Base-by-base conservation (phyloP, 2,888 invertebrate genomes). In the Drosophila niveifrons region DNA sequence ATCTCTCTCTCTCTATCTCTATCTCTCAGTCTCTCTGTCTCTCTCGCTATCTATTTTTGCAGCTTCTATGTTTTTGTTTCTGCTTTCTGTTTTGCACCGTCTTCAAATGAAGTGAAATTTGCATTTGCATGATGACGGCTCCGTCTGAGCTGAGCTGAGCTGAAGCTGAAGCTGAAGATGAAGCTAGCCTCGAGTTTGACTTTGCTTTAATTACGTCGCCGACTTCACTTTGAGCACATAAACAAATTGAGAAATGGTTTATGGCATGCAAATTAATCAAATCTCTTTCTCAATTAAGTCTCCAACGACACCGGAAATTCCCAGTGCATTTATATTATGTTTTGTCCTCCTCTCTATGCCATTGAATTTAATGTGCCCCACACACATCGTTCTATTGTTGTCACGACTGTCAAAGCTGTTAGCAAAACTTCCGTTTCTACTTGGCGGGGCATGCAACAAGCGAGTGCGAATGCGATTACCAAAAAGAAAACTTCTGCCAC, bases 221-320 rank as follows among this genome's bases (percentile, higher is more conserved):
- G 50, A 48, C 56, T 63, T 63, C 56, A 59, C 75, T 75, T 76
- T 73, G 80, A 84, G 82, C 76, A 76, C 76, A 82, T 80, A 85
- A 85, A 78, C 82, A 82, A 85, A 82, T 82, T 85, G 82, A 86
- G 23, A 82, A 82, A 80, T 85, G 85, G 82, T 82, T 85, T 82
- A 82, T 85, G 83, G 83, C 86, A 82, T 85, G 82, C 82, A 85
- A 85, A 82, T 82, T 82, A 82, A 82, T 82, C 86, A 82, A 82
- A 82, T 82, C 82, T 80, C 85, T 80, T 78, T 80, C 83, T 78
- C 86, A 85, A 82, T 85, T 70, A 69, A 62, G 66, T 63, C 75
- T 39, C 43, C 2, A 41, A 17, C 29, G 36, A 46, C 34, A 17
- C 55, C 53, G 76, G 72, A 68, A 75, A 76, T 57, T 64, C 43